These are phyloP conservation scores for Solea solea DNA, from an alignment of 2,113 vertebrate genomes.

Conservation along the genomic window DNA sequence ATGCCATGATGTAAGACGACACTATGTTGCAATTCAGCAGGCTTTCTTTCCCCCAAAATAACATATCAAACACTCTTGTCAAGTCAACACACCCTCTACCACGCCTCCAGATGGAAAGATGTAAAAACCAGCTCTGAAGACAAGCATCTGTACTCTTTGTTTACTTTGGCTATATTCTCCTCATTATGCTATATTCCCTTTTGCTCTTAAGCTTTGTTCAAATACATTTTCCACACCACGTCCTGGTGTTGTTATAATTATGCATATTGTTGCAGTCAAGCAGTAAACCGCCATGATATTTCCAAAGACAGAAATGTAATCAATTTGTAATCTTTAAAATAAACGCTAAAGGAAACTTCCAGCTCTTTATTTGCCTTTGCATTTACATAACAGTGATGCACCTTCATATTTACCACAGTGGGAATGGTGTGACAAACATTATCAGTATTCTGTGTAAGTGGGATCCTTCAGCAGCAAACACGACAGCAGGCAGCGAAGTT, in stretches of 20 bases:
- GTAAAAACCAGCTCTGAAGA: slow-evolving; percentile 2
- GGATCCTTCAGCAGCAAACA: slow-evolving; percentile 18
- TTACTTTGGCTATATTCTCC: background rate
- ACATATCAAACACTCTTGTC: slow-evolving; percentile 55
- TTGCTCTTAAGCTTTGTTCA: background rate
- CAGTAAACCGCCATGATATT: slow-evolving; percentile 10
- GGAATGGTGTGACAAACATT: slow-evolving; percentile 22
- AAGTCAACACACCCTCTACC: slow-evolving; percentile 46
- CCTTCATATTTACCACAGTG: slow-evolving; percentile 33
- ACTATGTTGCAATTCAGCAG: slow-evolving; percentile 19
- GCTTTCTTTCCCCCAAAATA: slow-evolving; percentile 1
- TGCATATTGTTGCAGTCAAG: background rate
- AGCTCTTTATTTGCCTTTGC: slow-evolving; percentile 14
- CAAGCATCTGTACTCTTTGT: background rate
- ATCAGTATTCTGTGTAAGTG: slow-evolving; percentile 37
- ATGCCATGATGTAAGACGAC: slow-evolving; percentile 25
- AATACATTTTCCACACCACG: background rate
- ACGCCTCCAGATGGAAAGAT: slow-evolving; percentile 48
- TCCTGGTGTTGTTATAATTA: slow-evolving; percentile 5
- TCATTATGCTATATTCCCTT: background rate
- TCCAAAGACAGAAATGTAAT: slow-evolving; percentile 3
- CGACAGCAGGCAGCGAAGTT: slow-evolving; percentile 7
- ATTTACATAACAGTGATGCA: slow-evolving; percentile 33
- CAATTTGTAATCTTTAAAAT: slow-evolving; percentile 15
- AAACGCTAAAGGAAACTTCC: background rate